Evolutionary conservation across 2,888 invertebrate genomes (phyloP).

Genomic region (Pandemis corylana): DNA sequence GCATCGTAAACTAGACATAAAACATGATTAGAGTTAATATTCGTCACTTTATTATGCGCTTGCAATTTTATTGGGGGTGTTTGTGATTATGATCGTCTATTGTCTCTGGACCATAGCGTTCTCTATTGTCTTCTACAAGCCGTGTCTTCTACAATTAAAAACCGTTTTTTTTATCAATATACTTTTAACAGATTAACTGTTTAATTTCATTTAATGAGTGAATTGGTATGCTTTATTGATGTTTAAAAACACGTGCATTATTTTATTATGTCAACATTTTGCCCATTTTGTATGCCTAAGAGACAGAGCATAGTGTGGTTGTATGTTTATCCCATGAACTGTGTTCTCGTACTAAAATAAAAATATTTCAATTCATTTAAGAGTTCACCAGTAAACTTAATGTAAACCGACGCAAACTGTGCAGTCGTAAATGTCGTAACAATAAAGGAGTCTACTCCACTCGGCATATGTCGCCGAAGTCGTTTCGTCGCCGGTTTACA

Average conservation of each 20-base stretch:
- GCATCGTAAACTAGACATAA: conserved; percentile 1
- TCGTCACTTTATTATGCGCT: conserved; percentile 6
- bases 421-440: background rate
- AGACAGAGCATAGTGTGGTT: too few relatives aligned
- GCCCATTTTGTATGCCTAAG: too few relatives aligned
- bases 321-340: too few relatives aligned
- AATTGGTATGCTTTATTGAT: too few relatives aligned
- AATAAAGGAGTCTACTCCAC: background rate
- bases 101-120: background rate
- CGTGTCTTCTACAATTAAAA: too few relatives aligned
- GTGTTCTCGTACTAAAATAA: too few relatives aligned
- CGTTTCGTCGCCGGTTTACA: background rate
- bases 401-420: background rate
- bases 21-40: background rate
- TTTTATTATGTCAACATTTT: too few relatives aligned
- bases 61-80: conserved; percentile 10
- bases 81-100: conserved; percentile 13
- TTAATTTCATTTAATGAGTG: too few relatives aligned
- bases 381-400: background rate
- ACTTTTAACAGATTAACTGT: too few relatives aligned
- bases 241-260: too few relatives aligned
- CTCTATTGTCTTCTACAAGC: too few relatives aligned
- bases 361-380: background rate
- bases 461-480: background rate
- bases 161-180: too few relatives aligned